These are phyloP conservation scores for Sepiola atlantica DNA, from an alignment of 2,888 invertebrate species.

Conservation along the genomic window DNA sequence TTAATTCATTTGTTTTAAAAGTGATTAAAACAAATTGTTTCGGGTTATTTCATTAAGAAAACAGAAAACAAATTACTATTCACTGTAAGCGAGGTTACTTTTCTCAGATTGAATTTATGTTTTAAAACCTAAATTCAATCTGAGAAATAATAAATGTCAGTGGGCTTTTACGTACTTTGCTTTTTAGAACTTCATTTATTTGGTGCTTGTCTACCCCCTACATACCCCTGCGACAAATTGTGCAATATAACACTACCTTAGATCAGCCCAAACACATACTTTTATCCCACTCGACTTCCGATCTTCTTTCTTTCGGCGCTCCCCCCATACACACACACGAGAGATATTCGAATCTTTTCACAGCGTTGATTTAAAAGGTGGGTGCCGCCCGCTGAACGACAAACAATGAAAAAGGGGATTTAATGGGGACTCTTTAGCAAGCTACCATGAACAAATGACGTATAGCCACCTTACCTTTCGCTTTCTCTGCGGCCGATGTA, in stretches of 20 bases:
- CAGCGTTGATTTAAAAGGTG: neutral
- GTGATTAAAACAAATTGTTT: too few species aligned
- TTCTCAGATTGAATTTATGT: too few species aligned
- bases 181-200: neutral
- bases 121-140: too few species aligned
- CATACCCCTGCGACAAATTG: neutral
- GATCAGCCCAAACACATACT: neutral
- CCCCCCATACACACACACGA: neutral
- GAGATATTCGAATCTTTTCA: neutral
- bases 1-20: too few species aligned
- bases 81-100: too few species aligned
- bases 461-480: neutral
- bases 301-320: neutral
- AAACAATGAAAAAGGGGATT: neutral
- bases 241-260: neutral
- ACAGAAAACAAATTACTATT: too few species aligned
- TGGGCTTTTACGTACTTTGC: neutral
- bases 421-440: conserved; percentile 32
- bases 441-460: neutral
- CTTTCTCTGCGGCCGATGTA: neutral
- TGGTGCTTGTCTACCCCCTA: too few species aligned
- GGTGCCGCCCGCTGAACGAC: neutral
- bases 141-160: too few species aligned
- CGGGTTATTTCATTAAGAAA: too few species aligned
- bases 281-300: neutral